These are phyloP conservation scores for Penaeus chinensis DNA, from an alignment of 1,140 invertebrate genomes.

Conservation along the genomic window DNA sequence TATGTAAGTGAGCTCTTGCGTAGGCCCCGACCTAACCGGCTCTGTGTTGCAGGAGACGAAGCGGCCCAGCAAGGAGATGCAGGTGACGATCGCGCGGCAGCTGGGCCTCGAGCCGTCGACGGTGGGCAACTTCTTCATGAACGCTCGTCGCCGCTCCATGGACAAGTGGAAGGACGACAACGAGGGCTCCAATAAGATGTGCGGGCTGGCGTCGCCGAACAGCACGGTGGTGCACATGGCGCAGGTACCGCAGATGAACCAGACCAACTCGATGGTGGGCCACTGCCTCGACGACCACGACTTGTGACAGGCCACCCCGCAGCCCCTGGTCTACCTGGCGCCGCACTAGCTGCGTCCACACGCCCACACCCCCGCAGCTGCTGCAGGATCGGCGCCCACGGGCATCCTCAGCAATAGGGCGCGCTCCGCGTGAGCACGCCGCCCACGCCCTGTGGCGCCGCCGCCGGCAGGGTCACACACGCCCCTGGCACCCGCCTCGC, in stretches of 20 bases:
- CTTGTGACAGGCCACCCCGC: slow-evolving; percentile 63
- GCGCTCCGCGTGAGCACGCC: slow-evolving; percentile 20
- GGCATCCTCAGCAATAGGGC: slow-evolving; percentile 40
- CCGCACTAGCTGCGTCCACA: slow-evolving; percentile 44
- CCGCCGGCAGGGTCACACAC: not conserved
- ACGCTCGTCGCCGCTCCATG: slow-evolving; percentile 95
- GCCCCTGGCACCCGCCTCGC: slow-evolving; percentile 38
- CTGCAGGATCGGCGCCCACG: slow-evolving; percentile 35
- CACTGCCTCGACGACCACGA: slow-evolving; percentile 63
- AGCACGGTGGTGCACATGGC: slow-evolving; percentile 62
- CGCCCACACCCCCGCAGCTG: slow-evolving; percentile 30
- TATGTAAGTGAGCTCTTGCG: no score
- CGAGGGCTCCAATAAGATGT: slow-evolving; percentile 69
- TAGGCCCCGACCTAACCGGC: slow-evolving; percentile 63
- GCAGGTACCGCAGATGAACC: slow-evolving; percentile 61
- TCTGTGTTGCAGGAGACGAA: slow-evolving; percentile 91
- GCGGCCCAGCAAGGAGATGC: slow-evolving; percentile 99
- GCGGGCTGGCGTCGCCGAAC: slow-evolving; percentile 63
- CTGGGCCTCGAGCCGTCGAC: slow-evolving; percentile 97
- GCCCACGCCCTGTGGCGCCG: not conserved
- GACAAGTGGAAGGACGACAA: slow-evolving; percentile 96
- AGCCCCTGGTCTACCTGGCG: slow-evolving; percentile 62
- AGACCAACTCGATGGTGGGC: slow-evolving; percentile 59
- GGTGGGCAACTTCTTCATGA: slow-evolving; percentile 99
- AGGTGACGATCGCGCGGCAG: slow-evolving; percentile 98